Conservation (phyloP, 1,140 invertebrate genomes). For the Drosophila saltans region DNA sequence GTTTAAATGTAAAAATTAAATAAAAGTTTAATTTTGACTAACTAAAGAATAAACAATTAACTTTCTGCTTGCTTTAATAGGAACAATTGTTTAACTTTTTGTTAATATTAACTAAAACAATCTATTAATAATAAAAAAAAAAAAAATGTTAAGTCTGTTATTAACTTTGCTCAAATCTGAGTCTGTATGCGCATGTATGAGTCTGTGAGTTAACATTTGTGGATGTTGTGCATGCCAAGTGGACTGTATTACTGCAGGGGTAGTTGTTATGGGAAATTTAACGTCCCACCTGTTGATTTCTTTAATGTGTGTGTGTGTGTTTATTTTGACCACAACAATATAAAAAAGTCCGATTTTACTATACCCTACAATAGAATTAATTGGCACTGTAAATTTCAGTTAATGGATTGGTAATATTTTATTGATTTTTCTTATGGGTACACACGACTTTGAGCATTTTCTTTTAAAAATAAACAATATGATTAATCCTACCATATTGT, state of each 20-base stretch:
- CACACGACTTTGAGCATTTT: conserved; percentile 4
- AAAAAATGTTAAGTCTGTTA: too few relatives aligned
- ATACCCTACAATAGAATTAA: not conserved
- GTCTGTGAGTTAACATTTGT: too few relatives aligned
- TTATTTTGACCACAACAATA: not conserved
- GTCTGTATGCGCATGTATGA: too few relatives aligned
- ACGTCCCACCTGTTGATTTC: conserved; percentile 49
- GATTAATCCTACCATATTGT: conserved; percentile 2
- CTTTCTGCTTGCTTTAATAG: too few relatives aligned
- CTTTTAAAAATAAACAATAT: not conserved
- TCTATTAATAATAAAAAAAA: too few relatives aligned
- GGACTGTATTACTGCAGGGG: conserved; percentile 36
- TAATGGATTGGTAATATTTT: not conserved
- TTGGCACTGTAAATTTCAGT: not conserved
- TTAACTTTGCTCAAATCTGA: too few relatives aligned
- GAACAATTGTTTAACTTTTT: too few relatives aligned
- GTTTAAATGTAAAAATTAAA: not conserved
- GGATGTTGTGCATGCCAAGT: conserved; percentile 15
- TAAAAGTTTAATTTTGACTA: not conserved
- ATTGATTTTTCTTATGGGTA: conserved; percentile 3
- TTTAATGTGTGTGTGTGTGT: not conserved
- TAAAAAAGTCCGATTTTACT: not conserved
- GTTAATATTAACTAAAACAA: too few relatives aligned
- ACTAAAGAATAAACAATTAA: not conserved
- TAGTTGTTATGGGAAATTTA: conserved; percentile 68